These are phyloP conservation scores for Callitettix versicolor DNA, from an alignment of 1,140 invertebrate species.

Conservation along the genomic window DNA sequence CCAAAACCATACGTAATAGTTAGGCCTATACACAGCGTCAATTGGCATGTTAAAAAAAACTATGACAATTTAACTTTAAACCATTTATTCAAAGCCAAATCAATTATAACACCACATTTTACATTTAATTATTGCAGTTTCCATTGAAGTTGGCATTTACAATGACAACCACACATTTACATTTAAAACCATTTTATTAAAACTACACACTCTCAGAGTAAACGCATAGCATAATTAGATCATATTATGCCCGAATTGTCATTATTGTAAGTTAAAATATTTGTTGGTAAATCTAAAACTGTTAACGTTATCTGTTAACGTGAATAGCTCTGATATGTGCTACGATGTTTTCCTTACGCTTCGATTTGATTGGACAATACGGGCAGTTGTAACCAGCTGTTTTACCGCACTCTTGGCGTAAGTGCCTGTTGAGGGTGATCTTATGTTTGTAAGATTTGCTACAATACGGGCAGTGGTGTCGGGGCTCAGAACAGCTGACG, in stretches of 20 bases:
- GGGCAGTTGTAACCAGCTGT: constrained; percentile 27
- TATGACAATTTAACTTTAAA: too few relatives aligned
- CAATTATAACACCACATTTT: too few relatives aligned
- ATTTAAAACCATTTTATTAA: too few relatives aligned
- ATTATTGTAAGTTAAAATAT: neutral
- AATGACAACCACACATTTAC: too few relatives aligned
- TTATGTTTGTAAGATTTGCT: constrained; percentile 18
- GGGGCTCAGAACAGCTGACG: neutral
- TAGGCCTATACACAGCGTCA: too few relatives aligned
- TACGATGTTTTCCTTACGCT: constrained; percentile 37
- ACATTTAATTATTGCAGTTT: too few relatives aligned
- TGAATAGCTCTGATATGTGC: constrained; percentile 28
- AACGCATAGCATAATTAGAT: too few relatives aligned
- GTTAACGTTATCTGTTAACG: neutral
- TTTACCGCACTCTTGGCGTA: constrained; percentile 49
- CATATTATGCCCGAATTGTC: neutral
- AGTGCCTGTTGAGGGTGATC: constrained; percentile 29
- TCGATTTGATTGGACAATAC: constrained; percentile 36
- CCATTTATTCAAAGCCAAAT: too few relatives aligned
- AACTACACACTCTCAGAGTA: too few relatives aligned
- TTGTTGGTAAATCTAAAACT: neutral
- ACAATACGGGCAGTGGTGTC: constrained; percentile 24
- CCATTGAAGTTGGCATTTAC: too few relatives aligned
- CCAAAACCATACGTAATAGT: too few relatives aligned
- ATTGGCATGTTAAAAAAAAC: too few relatives aligned